phyloP scores from a whole-genome alignment of 2,888 invertebrate species.

The Ophion ventricosus region DNA sequence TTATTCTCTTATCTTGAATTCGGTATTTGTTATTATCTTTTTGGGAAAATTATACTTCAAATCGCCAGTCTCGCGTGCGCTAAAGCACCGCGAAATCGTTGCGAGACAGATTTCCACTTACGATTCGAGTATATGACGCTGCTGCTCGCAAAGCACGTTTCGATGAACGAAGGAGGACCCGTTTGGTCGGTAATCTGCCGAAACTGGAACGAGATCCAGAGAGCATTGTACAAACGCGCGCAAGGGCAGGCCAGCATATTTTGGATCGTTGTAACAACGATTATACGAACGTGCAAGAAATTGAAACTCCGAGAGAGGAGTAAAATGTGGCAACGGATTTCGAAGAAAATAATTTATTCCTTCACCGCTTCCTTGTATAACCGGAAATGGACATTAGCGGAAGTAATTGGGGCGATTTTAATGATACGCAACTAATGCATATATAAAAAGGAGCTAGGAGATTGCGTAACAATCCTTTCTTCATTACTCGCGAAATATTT shows the following conservation, averaged over 20 bases:
- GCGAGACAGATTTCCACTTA: constrained; percentile 25
- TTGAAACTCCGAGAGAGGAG: neutral
- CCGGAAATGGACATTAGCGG: constrained; percentile 21
- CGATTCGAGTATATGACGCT: constrained; percentile 2
- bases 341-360: neutral
- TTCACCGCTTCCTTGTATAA: neutral
- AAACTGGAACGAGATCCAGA: constrained; percentile 62
- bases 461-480: neutral
- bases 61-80: neutral
- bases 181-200: constrained; percentile 58
- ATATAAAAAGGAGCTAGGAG: neutral
- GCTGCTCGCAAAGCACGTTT: constrained; percentile 69
- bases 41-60: neutral
- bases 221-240: constrained; percentile 27
- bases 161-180: constrained; percentile 68
- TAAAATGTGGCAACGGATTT: neutral
- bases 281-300: constrained; percentile 7
- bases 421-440: neutral
- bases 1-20: neutral
- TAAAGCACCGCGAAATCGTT: neutral
- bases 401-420: neutral
- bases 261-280: constrained; percentile 20
- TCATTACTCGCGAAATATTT: neutral
- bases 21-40: neutral
- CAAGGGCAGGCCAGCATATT: constrained; percentile 14